Percentiles rank a stretch among this genome's conserved stretches.
Conservation (phyloP, 2,888 invertebrate species). For the Aelia acuminata region DNA sequence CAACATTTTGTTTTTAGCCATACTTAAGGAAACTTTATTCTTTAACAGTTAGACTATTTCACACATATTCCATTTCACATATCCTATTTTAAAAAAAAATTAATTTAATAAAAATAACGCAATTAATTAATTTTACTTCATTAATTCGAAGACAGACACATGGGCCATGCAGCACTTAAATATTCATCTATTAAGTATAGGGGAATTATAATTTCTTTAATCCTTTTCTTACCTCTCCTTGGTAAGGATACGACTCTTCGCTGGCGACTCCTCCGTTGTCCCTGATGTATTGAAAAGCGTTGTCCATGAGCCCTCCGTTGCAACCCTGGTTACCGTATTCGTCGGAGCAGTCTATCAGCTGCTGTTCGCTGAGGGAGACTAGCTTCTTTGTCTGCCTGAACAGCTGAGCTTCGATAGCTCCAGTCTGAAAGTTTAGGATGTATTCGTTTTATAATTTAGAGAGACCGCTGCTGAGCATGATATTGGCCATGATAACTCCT, state of each 20-base stretch:
- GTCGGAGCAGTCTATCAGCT: constrained; percentile 73
- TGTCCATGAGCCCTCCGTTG: constrained; percentile 73
- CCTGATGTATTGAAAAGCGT: constrained; percentile 71
- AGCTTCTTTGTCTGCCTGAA: constrained; percentile 71
- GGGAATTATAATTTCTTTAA: not conserved
- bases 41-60: no score
- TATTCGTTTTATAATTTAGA: no score
- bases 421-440: constrained; percentile 75
- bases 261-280: constrained; percentile 75
- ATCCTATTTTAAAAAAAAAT: no score
- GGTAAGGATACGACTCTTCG: constrained; percentile 73
- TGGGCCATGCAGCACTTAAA: no score
- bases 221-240: constrained; percentile 56
- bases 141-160: no score
- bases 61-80: no score
- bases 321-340: constrained; percentile 75
- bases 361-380: constrained; percentile 73
- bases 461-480: no score
- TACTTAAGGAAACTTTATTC: no score
- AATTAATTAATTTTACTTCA: no score
- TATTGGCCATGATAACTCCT: no score
- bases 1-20: no score
- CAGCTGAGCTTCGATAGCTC: constrained; percentile 87
- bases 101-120: no score
- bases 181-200: not conserved